Conservation (phyloP, 2,113 vertebrate genomes). For the Paratilapia polleni region DNA sequence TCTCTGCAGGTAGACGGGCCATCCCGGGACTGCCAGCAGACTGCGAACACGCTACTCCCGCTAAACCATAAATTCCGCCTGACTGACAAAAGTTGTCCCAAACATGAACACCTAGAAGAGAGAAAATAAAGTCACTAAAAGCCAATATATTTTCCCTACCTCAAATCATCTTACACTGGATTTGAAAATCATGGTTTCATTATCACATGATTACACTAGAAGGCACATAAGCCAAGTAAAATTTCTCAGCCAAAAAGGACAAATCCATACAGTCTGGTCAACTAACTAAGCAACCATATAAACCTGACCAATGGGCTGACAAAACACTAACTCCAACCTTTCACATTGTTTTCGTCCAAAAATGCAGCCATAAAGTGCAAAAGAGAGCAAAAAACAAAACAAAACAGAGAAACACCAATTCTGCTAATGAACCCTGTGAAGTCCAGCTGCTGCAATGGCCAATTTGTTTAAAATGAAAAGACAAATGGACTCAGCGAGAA, state of each 20-base stretch:
- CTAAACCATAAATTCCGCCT: no score
- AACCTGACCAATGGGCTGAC: background rate
- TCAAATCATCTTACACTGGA: rapidly evolving
- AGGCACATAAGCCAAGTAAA: background rate
- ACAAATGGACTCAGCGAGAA: background rate
- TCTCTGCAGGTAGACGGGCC: no score
- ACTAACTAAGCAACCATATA: background rate
- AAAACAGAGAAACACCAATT: background rate
- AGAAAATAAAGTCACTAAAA: background rate
- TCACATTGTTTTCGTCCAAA: background rate
- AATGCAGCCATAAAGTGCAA: background rate
- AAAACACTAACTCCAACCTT: background rate
- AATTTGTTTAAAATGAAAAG: background rate
- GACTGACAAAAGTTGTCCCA: no score
- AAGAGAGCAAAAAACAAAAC: background rate
- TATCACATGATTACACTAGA: background rate
- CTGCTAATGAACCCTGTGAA: slow-evolving; percentile 1
- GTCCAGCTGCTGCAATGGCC: background rate
- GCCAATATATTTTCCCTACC: no score
- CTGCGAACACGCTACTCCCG: no score
- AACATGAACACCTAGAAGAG: background rate
- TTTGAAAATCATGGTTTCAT: background rate
- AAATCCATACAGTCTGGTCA: background rate
- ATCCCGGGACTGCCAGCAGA: no score
- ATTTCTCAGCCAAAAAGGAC: rapidly evolving